Evolutionary conservation across 2,888 invertebrate genomes (phyloP), one percentile per base, ranked within the genome.

Genomic region (Rhingia rostrata): DNA sequence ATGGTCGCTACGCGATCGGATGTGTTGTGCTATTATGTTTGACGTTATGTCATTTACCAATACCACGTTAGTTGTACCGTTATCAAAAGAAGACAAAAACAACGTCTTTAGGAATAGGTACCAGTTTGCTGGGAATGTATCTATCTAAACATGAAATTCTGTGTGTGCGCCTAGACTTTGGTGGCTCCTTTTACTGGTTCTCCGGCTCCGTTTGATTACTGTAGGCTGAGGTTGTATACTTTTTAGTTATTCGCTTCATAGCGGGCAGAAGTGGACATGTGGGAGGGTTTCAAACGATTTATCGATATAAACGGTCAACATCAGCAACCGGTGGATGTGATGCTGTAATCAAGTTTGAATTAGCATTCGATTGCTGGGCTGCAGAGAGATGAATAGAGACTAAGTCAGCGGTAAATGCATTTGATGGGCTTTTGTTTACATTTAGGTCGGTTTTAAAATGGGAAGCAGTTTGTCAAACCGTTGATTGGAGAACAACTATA

Each of bases 21-120:
- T 70, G 74, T 70, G 73, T 49, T 43, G 74, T 74, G 63, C 64
- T 80, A 66, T 80, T 84, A 84, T 84, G 80, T 37, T 73, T 37
- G 69, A 75, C 33, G 77, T 84, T 84, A 84, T 80, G 74, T 84
- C 84, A 83, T 69, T n/a, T 74, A 83, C 60, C 47, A 64, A 54
- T 70, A 80, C 61, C 35, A 81, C 47, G 41, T 49, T 49, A 41
- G 53, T 49, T 33, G 35, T 61, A 84, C 80, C 84, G 83, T 84
- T 84, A 84, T 66, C 35, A 39, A 43, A 61, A 56, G 63, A 73
- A 58, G 67, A 69, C 33, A 43, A 66, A 41, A 58, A 67, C 51
- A 14, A 41, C n/a, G 30, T 43, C 22, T 72, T 61, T 33, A 49
- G 30, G 22, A 75, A 73, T 73, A 22, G 22, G 22, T 22, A 75